Percentiles rank a stretch among this genome's conserved stretches.
These are phyloP conservation scores for Anthonomus grandis DNA, from an alignment of 1,140 invertebrate genomes.

Conservation along the genomic window DNA sequence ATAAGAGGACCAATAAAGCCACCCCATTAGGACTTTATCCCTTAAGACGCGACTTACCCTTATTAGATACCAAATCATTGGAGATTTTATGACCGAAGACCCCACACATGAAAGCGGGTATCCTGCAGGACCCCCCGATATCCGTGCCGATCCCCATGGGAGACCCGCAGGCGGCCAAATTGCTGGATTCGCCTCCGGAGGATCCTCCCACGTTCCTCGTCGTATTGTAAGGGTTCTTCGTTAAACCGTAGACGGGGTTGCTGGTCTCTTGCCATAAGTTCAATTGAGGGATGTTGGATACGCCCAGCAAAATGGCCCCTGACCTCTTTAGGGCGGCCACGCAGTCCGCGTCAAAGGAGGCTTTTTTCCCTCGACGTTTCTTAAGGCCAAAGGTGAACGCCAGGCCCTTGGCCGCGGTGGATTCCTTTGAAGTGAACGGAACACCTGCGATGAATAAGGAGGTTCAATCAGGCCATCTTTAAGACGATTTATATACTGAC, in stretches of 20 bases:
- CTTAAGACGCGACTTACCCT: slow-evolving; percentile 21
- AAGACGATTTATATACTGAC: no score
- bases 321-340: slow-evolving; percentile 70
- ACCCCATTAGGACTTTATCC: not conserved
- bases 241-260: slow-evolving; percentile 89
- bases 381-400: slow-evolving; percentile 65
- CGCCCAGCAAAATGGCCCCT: slow-evolving; percentile 79
- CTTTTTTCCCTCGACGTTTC: slow-evolving; percentile 54
- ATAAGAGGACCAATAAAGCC: no score
- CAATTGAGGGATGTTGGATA: slow-evolving; percentile 91
- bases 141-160: slow-evolving; percentile 89
- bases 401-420: slow-evolving; percentile 58
- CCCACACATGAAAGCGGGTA: slow-evolving; percentile 94
- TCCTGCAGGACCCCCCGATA: slow-evolving; percentile 92
- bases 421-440: slow-evolving; percentile 74
- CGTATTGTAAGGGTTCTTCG: slow-evolving; percentile 89
- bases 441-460: slow-evolving; percentile 60
- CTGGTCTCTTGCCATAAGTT: slow-evolving; percentile 82
- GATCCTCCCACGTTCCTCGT: slow-evolving; percentile 80
- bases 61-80: slow-evolving; percentile 31
- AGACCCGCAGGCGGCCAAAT: slow-evolving; percentile 71
- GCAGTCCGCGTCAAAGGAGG: slow-evolving; percentile 72
- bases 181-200: slow-evolving; percentile 75
- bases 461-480: not conserved
- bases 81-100: slow-evolving; percentile 91